Conservation (phyloP, 2,888 invertebrate genomes). For the Notodonta ziczac region DNA sequence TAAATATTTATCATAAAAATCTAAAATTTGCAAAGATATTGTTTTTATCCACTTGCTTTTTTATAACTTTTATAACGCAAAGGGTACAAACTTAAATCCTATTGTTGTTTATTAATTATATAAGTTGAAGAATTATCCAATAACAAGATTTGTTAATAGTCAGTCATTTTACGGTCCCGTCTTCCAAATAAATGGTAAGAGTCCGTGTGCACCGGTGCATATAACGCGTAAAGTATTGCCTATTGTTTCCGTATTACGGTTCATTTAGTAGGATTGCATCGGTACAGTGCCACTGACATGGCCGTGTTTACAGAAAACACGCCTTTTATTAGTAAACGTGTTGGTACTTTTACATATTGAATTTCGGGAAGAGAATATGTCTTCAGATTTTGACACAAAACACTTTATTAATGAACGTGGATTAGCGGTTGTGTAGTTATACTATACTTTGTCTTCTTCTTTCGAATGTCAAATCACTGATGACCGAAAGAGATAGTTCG, state of each 20-base stretch:
- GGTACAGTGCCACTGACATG: constrained; percentile 25
- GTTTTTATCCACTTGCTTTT: no score
- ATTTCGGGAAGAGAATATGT: not conserved
- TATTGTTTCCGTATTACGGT: constrained; percentile 62
- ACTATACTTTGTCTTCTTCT: no score
- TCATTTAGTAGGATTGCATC: constrained; percentile 52
- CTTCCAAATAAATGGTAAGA: constrained; percentile 32
- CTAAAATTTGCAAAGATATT: no score
- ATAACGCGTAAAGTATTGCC: constrained; percentile 58
- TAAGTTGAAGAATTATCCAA: no score
- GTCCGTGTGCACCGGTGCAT: constrained; percentile 57
- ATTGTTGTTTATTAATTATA: not conserved
- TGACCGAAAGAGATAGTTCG: no score
- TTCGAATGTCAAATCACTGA: no score
- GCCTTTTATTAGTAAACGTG: constrained; percentile 2
- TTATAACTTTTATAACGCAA: no score
- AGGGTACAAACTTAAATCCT: no score
- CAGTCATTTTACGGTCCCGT: constrained; percentile 6
- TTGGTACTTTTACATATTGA: not conserved
- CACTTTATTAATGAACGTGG: no score
- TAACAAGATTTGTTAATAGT: not conserved
- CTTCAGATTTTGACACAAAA: no score
- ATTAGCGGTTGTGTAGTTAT: no score
- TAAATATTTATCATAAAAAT: no score
- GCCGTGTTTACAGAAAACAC: constrained; percentile 14